Evolutionary conservation across 2,888 invertebrate species (phyloP).

Genomic region (Nymphalis urticae): DNA sequence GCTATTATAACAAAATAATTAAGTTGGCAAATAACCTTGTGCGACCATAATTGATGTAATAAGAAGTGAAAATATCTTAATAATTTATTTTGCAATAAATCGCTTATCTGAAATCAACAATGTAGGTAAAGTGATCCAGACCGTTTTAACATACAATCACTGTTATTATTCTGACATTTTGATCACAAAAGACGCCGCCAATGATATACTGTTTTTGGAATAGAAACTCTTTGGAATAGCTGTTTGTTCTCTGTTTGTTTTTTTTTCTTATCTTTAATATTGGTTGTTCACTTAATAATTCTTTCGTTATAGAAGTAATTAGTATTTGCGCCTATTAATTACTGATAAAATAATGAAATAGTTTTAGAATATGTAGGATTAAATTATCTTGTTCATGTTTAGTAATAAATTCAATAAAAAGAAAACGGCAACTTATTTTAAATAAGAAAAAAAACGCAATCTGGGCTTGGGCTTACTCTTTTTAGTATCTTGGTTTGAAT

Average conservation of each 20-base stretch:
- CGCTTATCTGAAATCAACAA: conserved; percentile 43
- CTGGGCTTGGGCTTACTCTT: too few relatives aligned
- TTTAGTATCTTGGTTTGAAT: too few relatives aligned
- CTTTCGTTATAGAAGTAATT: too few relatives aligned
- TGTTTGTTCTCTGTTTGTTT: neutral
- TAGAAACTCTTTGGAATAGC: conserved; percentile 39
- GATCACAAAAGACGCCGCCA: conserved; percentile 70
- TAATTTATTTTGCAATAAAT: conserved; percentile 33
- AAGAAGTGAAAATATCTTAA: conserved; percentile 8
- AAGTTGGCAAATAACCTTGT: neutral
- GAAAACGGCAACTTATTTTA: too few relatives aligned
- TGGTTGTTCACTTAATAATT: neutral
- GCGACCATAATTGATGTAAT: neutral
- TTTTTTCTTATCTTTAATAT: neutral
- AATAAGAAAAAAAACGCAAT: too few relatives aligned
- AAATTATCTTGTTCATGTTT: too few relatives aligned
- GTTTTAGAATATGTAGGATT: too few relatives aligned
- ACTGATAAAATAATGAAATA: too few relatives aligned
- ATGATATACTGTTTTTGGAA: conserved; percentile 49
- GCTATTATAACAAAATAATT: neutral
- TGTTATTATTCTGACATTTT: conserved; percentile 67
- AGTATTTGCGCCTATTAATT: too few relatives aligned
- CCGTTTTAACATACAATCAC: conserved; percentile 48
- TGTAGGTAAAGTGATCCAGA: conserved; percentile 51
- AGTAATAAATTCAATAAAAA: too few relatives aligned